Evolutionary conservation across 2,888 invertebrate genomes (phyloP).

Genomic region (Neoascia interrupta): DNA sequence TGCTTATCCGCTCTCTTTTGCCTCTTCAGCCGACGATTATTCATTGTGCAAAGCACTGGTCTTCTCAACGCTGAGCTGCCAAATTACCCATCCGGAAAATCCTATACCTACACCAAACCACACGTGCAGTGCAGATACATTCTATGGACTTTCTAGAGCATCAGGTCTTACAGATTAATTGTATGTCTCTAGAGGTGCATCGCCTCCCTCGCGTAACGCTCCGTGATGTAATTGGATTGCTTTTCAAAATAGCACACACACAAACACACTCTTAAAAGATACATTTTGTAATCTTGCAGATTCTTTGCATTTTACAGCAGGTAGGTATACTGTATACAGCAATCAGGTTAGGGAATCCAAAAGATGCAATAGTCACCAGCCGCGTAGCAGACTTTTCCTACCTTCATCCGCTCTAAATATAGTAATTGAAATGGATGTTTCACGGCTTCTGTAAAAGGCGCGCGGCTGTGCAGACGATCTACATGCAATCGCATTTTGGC

Average conservation of each 20-base stretch:
- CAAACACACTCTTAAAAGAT: constrained; percentile 16
- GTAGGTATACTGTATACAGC: constrained; percentile 40
- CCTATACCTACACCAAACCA: no score
- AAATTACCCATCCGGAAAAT: constrained; percentile 40
- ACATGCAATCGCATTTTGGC: constrained; percentile 9
- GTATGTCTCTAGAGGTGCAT: constrained; percentile 14
- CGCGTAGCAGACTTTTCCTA: no score
- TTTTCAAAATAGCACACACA: constrained; percentile 32
- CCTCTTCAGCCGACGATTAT: constrained; percentile 31
- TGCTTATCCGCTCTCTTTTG: no score
- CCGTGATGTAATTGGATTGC: constrained; percentile 51
- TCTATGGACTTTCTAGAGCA: constrained; percentile 51
- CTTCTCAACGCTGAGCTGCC: neutral
- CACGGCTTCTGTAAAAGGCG: constrained; percentile 15
- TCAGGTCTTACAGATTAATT: constrained; percentile 26
- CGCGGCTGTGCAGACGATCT: neutral
- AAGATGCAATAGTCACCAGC: neutral
- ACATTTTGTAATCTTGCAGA: constrained; percentile 44
- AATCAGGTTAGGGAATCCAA: constrained; percentile 13
- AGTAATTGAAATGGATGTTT: constrained; percentile 39
- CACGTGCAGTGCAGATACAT: no score
- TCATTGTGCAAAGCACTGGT: constrained; percentile 27
- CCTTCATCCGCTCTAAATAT: constrained; percentile 52
- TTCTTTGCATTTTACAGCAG: constrained; percentile 48
- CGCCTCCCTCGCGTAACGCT: constrained; percentile 34